These are phyloP conservation scores for Cephus pulcher DNA, from an alignment of 2,888 invertebrate genomes.

Conservation along the genomic window DNA sequence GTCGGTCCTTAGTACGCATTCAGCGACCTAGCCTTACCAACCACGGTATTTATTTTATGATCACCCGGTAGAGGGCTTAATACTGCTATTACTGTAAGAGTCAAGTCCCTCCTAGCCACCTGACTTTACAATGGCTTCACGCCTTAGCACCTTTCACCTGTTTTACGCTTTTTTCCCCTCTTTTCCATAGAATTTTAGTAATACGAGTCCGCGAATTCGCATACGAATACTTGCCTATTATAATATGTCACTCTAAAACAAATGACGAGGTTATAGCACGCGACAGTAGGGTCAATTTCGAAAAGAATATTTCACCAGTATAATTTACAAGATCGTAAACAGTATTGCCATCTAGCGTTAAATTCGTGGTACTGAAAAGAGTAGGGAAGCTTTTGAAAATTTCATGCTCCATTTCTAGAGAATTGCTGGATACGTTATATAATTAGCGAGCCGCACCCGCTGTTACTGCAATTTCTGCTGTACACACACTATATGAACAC, in stretches of 20 bases:
- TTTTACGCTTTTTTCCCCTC: neutral
- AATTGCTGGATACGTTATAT: neutral
- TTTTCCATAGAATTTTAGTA: neutral
- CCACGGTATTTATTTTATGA: neutral
- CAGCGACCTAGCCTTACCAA: neutral
- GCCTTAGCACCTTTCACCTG: neutral
- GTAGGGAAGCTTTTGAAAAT: neutral
- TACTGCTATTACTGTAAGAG: neutral
- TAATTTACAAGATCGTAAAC: neutral
- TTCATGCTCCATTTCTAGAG: neutral
- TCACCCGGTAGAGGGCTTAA: neutral
- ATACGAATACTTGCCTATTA: neutral
- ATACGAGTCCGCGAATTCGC: neutral
- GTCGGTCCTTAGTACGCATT: constrained; percentile 15
- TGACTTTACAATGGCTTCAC: neutral
- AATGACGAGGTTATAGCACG: neutral
- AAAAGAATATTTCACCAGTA: neutral
- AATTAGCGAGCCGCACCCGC: neutral
- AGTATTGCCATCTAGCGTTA: neutral
- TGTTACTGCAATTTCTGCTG: neutral
- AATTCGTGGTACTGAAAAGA: neutral
- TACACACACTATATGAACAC: neutral
- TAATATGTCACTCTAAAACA: neutral
- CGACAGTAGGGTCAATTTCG: neutral
- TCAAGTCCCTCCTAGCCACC: neutral